Conservation (phyloP, 2,797 vertebrate species). For the Crax fasciolata region DNA sequence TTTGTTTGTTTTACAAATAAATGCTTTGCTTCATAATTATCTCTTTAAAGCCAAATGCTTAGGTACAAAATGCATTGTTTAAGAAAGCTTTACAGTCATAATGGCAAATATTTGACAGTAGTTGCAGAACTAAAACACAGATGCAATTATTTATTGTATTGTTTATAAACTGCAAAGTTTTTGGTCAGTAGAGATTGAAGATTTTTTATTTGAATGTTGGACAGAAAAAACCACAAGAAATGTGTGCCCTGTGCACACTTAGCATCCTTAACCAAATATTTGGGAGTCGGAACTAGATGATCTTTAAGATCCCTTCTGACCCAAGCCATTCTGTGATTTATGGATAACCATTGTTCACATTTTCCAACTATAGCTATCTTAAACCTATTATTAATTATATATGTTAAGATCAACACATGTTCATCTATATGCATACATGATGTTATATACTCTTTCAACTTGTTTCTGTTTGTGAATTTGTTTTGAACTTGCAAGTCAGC, state of each 20-base stretch:
- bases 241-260: not conserved
- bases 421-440: not conserved
- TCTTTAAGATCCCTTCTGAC: not conserved
- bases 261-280: not conserved
- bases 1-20: conserved; percentile 31
- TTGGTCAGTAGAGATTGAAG: not conserved
- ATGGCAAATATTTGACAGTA: conserved; percentile 24
- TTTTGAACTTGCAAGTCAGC: conserved; percentile 4
- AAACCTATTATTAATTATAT: not conserved
- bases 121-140: not conserved
- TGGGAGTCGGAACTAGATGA: not conserved
- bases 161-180: not conserved
- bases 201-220: not conserved
- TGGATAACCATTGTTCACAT: not conserved
- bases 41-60: conserved; percentile 17
- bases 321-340: not conserved
- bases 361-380: not conserved
- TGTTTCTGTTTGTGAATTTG: not conserved
- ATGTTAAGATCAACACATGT: not conserved
- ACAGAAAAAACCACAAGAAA: not conserved
- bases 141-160: not conserved
- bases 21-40: not conserved
- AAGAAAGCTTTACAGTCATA: not conserved
- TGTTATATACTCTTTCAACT: not conserved
- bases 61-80: not conserved